phyloP scores from a whole-genome alignment of 1,140 invertebrate species.

The Cherax destructor region DNA sequence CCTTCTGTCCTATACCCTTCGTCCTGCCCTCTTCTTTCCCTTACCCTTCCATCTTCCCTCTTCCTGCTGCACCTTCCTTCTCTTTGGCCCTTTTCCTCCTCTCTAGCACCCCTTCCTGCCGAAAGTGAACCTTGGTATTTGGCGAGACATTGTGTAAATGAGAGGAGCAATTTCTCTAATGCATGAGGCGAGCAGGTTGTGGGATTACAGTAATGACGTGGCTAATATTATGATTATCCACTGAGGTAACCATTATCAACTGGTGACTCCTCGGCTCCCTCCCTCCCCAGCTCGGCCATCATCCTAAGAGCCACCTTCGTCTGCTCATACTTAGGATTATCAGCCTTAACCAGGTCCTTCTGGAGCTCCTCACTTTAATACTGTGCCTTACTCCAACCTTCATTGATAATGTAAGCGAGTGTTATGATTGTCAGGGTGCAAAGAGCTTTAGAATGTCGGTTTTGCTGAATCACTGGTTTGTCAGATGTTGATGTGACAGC shows the following conservation, averaged over 20 bases:
- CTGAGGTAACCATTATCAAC: not conserved
- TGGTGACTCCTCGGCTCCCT: not conserved
- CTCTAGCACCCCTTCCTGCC: not conserved
- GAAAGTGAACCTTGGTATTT: conserved; percentile 24
- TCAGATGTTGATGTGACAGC: no score
- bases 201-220: not conserved
- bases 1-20: no score
- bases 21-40: not conserved
- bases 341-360: not conserved
- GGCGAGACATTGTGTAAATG: conserved; percentile 22
- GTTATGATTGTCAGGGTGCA: not conserved
- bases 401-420: not conserved
- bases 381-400: not conserved
- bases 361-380: no score
- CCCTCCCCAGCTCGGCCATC: not conserved
- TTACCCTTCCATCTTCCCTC: not conserved
- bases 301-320: not conserved
- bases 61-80: not conserved
- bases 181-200: not conserved
- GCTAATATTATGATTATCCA: conserved; percentile 8
- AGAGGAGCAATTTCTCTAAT: conserved; percentile 24
- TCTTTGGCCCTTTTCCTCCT: not conserved
- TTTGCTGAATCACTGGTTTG: not conserved
- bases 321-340: not conserved
- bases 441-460: not conserved